These are phyloP conservation scores for Phrixothrix hirtus DNA, from an alignment of 2,888 invertebrate genomes.

Conservation along the genomic window DNA sequence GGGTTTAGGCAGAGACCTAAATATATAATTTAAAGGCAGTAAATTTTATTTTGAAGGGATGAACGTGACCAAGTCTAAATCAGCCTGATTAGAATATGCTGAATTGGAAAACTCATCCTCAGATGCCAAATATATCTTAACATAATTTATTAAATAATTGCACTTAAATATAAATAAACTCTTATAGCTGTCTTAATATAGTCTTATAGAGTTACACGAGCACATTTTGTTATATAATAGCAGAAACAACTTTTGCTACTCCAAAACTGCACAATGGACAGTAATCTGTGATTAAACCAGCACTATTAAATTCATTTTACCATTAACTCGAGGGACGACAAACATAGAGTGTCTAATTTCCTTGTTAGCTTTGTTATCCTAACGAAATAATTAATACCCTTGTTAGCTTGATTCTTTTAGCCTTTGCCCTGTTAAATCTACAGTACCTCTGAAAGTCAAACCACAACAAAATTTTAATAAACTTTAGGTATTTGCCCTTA, in stretches of 20 bases:
- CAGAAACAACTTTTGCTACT: too few species aligned
- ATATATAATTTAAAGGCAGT: conserved; percentile 20
- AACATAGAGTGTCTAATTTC: conserved; percentile 10
- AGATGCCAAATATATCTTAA: too few species aligned
- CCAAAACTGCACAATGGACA: too few species aligned
- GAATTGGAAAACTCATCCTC: conserved; percentile 17
- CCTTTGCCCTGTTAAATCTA: conserved; percentile 1
- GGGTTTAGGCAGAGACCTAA: conserved; percentile 14
- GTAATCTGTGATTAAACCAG: conserved; percentile 1
- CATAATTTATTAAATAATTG: too few species aligned
- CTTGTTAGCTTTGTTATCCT: conserved; percentile 6
- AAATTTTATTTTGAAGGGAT: conserved; percentile 20
- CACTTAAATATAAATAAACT: too few species aligned
- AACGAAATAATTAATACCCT: conserved; percentile 14
- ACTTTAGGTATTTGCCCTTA: too few species aligned
- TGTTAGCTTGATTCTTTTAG: conserved; percentile 7
- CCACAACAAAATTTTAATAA: too few species aligned
- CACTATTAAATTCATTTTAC: not conserved
- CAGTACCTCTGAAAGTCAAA: too few species aligned
- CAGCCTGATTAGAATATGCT: conserved; percentile 16
- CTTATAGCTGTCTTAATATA: too few species aligned
- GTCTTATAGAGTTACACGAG: too few species aligned
- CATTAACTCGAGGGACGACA: too few species aligned
- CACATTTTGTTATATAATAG: too few species aligned
- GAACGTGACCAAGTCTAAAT: conserved; percentile 22